Conservation (phyloP, 2,888 invertebrate genomes). For the Mythimna vitellina region DNA sequence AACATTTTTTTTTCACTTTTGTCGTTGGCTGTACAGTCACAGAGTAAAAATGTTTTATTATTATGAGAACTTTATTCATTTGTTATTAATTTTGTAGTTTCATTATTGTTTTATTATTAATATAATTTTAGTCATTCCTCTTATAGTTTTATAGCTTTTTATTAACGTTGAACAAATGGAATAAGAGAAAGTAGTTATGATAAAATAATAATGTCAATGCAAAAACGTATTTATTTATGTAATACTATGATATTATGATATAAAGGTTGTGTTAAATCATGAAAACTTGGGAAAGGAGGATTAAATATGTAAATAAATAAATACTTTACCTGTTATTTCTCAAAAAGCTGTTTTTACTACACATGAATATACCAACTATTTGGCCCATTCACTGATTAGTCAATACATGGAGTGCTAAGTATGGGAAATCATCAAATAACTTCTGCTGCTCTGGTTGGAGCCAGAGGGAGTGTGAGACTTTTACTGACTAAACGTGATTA, state of each 20-base stretch:
- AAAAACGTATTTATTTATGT: slow-evolving; percentile 13
- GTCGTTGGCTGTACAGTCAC: slow-evolving; percentile 28
- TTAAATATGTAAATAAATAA: background rate
- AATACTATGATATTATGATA: slow-evolving; percentile 3
- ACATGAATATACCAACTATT: background rate
- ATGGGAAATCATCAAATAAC: background rate
- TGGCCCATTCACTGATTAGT: slow-evolving; percentile 7
- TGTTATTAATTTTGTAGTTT: slow-evolving; percentile 49
- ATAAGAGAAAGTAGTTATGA: slow-evolving; percentile 9
- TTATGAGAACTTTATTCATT: slow-evolving; percentile 27
- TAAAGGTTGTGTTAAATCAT: slow-evolving; percentile 7
- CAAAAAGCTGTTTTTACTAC: background rate
- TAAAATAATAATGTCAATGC: slow-evolving; percentile 33
- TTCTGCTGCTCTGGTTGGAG: no score
- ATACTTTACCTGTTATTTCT: background rate
- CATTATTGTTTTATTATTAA: slow-evolving; percentile 44
- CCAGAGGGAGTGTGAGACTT: no score
- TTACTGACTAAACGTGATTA: no score
- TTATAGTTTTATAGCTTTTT: slow-evolving; percentile 48
- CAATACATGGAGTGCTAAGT: slow-evolving; percentile 8
- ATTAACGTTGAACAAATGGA: slow-evolving; percentile 19
- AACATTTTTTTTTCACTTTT: slow-evolving; percentile 12
- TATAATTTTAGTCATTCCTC: slow-evolving; percentile 57
- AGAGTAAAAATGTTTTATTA: slow-evolving; percentile 25
- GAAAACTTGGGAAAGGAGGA: background rate